Base-by-base conservation (phyloP, 2,888 invertebrate species). In the Dimorphilus gyrociliatus region DNA sequence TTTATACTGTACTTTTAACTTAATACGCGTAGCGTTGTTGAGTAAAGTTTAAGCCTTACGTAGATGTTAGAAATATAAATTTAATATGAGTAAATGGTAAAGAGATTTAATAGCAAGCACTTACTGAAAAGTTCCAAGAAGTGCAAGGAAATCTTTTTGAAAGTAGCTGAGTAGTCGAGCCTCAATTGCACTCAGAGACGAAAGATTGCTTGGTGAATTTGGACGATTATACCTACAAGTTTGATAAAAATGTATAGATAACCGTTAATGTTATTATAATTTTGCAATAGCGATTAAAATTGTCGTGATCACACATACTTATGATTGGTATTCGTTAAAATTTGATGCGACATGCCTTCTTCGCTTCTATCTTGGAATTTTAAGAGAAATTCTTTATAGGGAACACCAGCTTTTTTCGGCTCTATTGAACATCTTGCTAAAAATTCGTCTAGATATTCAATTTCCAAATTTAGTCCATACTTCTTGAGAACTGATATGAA, bases 331-430 rank as follows among this genome's bases (percentile, higher is more conserved):
- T 58, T 47, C 8, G 52, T 51, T 25, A 60, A 45, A 16, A 60
- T 50, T 19, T 48, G 49, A 38, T 60, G 60, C 4, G 57, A 45
- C 52, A 60, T 56, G 19, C 60, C 60, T 4, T 40, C 41, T 33
- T 60, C 60, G 16, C 55, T 51, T 19, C 60, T 42, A 40, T 60
- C 59, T 47, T 58, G 60, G 50, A 60, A 60, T 21, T 55, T 40
- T 39, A 55, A 52, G n/a, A 60, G 45, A 44, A 60, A 60, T 30
- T 60, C 60, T 25, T 49, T 39, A 45, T 60, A 60, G 1, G 57
- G 55, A 6, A 60, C 47, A 2, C 52, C 51, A 15, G 47, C 46
- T 6, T 47, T 43, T 27, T 43, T 40, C 15, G 48, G 45, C 25
- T 46, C 38, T 4, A 60, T 45, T n/a, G 46, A 43, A 37, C 59